Percentiles rank a stretch among this genome's conserved stretches.
These are phyloP conservation scores for Gobiocypris rarus DNA, from an alignment of 2,113 vertebrate genomes.

Conservation along the genomic window DNA sequence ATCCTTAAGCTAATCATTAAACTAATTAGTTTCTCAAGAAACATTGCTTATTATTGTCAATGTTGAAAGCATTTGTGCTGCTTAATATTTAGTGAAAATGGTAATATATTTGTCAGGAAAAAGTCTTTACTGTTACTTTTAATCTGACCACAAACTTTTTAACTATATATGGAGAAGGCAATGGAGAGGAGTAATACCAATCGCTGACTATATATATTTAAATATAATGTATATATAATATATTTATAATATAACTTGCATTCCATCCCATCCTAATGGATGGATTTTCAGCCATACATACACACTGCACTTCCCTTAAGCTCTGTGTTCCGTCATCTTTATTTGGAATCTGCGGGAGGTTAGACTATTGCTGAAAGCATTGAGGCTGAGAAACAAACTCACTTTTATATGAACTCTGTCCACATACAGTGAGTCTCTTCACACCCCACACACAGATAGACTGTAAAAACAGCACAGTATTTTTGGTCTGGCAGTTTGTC, in stretches of 20 bases:
- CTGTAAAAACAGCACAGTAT: conserved; percentile 61
- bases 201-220: no score
- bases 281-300: background rate
- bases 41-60: no score
- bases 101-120: no score
- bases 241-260: background rate
- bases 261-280: background rate
- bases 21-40: no score
- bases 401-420: conserved; percentile 43
- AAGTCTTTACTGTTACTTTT: no score
- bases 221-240: no score
- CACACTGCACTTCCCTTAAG: background rate
- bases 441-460: conserved; percentile 54
- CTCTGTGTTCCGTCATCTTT: background rate
- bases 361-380: conserved; percentile 48
- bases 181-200: no score
- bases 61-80: no score
- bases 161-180: no score
- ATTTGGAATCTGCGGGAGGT: background rate
- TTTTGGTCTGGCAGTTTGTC: conserved; percentile 60
- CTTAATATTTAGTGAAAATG: no score
- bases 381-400: conserved; percentile 2
- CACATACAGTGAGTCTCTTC: conserved; percentile 52
- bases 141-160: no score
- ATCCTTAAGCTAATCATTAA: no score